Percentiles rank a stretch among this genome's conserved stretches.
These are phyloP conservation scores for Cybosia mesomella DNA, from an alignment of 2,888 invertebrate genomes.

Conservation along the genomic window DNA sequence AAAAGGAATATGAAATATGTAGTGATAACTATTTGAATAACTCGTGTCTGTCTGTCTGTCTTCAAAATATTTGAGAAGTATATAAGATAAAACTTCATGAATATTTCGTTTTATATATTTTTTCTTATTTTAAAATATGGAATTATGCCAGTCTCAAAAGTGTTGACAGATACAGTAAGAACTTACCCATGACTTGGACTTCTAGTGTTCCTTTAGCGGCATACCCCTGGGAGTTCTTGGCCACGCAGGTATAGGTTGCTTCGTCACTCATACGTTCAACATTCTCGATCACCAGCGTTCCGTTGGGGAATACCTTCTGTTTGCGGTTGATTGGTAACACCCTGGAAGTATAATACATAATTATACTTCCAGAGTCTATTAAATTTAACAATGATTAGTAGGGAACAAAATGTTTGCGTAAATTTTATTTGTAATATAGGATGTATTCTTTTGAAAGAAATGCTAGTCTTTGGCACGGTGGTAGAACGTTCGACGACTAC, in stretches of 20 bases:
- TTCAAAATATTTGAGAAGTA: too few relatives aligned
- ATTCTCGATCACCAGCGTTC: slow-evolving; percentile 97
- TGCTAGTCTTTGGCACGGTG: too few relatives aligned
- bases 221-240: slow-evolving; percentile 96
- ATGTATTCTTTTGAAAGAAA: too few relatives aligned
- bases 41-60: background rate
- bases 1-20: background rate
- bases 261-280: slow-evolving; percentile 97
- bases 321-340: slow-evolving; percentile 97
- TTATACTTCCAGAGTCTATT: background rate
- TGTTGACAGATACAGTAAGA: slow-evolving; percentile 16
- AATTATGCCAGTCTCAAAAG: slow-evolving; percentile 31
- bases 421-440: too few relatives aligned
- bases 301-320: slow-evolving; percentile 97
- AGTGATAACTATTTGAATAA: background rate
- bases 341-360: slow-evolving; percentile 72
- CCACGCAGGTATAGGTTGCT: slow-evolving; percentile 97
- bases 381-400: background rate
- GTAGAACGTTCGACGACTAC: too few relatives aligned
- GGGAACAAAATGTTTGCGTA: too few relatives aligned
- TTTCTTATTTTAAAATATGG: background rate
- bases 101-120: too few relatives aligned
- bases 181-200: slow-evolving; percentile 99
- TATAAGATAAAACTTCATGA: too few relatives aligned
- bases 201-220: slow-evolving; percentile 95